Conservation (phyloP, 2,113 vertebrate species). For the Platycercus adscitus region DNA sequence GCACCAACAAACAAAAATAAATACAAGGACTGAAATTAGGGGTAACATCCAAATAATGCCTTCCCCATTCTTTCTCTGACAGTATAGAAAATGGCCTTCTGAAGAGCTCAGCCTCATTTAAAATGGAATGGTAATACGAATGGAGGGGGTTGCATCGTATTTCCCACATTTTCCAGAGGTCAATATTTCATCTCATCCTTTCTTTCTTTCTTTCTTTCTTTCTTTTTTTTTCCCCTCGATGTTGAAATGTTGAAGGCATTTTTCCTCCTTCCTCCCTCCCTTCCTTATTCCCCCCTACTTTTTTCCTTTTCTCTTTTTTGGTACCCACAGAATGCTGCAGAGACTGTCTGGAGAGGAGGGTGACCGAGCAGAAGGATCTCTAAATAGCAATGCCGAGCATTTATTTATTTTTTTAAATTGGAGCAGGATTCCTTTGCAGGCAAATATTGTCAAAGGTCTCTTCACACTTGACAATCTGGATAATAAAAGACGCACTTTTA, state of each 20-base stretch:
- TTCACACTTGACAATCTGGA: not conserved
- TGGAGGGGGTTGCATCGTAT: not conserved
- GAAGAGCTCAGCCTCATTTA: not conserved
- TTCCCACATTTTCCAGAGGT: constrained; percentile 22
- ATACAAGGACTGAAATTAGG: not conserved
- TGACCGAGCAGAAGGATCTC: constrained; percentile 18
- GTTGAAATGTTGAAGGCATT: not conserved
- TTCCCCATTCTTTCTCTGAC: not conserved
- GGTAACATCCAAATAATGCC: not conserved
- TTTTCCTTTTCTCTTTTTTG: not conserved
- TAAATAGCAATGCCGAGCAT: not conserved
- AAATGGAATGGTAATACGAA: not conserved
- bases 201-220: fast-evolving
- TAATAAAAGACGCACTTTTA: not conserved
- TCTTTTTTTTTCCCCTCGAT: not conserved
- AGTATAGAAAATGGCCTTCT: constrained; percentile 7
- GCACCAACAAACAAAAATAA: not conserved
- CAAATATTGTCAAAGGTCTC: constrained; percentile 39
- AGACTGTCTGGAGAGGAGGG: constrained; percentile 17
- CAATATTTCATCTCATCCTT: not conserved
- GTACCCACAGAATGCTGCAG: constrained; percentile 45
- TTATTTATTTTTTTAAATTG: not conserved
- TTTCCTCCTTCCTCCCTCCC: not conserved
- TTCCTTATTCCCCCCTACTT: not conserved
- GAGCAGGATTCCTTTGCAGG: constrained; percentile 44